Evolutionary conservation across 1,140 invertebrate genomes (phyloP), one percentile per base, ranked within the genome.

Genomic region (Hirudo medicinalis): DNA sequence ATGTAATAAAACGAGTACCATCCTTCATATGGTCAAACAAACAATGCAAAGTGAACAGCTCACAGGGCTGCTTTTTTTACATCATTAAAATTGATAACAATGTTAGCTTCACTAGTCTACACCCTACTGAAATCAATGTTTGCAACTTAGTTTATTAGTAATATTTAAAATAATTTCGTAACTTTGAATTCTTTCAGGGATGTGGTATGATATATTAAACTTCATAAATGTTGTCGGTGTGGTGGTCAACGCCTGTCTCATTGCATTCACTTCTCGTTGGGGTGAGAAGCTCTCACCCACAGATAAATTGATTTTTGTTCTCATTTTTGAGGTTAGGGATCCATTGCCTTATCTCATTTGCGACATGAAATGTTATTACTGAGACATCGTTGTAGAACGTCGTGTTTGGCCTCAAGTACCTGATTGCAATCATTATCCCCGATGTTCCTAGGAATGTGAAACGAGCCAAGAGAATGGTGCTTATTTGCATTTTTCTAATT

Each of bases 211-310:
- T 17, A 83, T 84, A 67, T 75, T 84, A 43, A 71, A 78, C 27
- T 80, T 84, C 73, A 73, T 84, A 29, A 84, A 83, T 66, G 76
- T 82, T 25, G 75, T 73, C 72, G 83, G 82, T 22, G 81, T 84
- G 17, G 75, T 83, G 13, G 82, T 77, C 63, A 83, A 84, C 75
- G 82, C 78, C 32, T 84, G 82, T 74, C 76, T 84, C 0, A 80
- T 84, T 66, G 82, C 80, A 13, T 84, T 83, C 75, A 83, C 81
- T 8, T 82, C 83, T 0, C 74, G 72, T 36, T 82, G 81, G 78
- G 81, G 81, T 0, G 63, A 49, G 11, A 67, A 76, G 17, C 80
- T 76, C 55, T 67, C 67, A n/a, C 19, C 54, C 49, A 54, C 49
- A 15, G 73, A 73, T 29, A 78, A 80, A 71, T 77, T 83, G 20